These are phyloP conservation scores for Temnothorax ravouxi DNA, from an alignment of 2,888 invertebrate genomes.

Conservation along the genomic window DNA sequence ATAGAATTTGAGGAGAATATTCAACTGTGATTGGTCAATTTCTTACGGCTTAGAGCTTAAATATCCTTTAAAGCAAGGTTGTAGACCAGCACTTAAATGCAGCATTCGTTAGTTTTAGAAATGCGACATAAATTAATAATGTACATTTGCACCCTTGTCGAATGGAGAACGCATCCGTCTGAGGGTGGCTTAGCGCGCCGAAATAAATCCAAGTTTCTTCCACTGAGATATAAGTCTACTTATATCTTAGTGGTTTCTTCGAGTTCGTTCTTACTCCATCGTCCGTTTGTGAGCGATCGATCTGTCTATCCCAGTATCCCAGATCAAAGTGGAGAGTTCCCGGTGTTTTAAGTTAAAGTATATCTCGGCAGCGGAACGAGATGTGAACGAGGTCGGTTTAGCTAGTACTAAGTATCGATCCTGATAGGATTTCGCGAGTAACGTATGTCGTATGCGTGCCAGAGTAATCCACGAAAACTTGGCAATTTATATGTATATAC, in stretches of 20 bases:
- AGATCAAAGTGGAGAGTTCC: neutral
- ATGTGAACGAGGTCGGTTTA: constrained; percentile 32
- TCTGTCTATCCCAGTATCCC: neutral
- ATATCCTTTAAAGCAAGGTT: too few relatives aligned
- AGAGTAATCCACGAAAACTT: constrained; percentile 33
- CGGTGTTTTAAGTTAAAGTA: constrained; percentile 5
- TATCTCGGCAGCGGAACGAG: constrained; percentile 3
- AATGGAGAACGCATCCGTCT: neutral
- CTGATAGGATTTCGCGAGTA: neutral
- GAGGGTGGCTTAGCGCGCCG: neutral
- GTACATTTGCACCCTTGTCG: neutral
- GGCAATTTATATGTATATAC: constrained; percentile 17
- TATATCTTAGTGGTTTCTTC: neutral
- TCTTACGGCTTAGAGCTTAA: too few relatives aligned
- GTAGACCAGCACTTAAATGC: too few relatives aligned
- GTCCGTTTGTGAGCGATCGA: neutral
- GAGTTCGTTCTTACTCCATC: neutral
- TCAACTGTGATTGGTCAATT: too few relatives aligned
- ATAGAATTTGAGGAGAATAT: too few relatives aligned
- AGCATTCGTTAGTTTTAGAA: neutral
- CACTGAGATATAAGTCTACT: too few relatives aligned
- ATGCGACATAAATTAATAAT: neutral
- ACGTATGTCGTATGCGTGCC: neutral
- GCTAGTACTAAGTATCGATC: constrained; percentile 7
- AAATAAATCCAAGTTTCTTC: neutral